These are phyloP conservation scores for Otolemur crassicaudatus DNA, from an alignment of 2,797 vertebrate species.

Conservation along the genomic window DNA sequence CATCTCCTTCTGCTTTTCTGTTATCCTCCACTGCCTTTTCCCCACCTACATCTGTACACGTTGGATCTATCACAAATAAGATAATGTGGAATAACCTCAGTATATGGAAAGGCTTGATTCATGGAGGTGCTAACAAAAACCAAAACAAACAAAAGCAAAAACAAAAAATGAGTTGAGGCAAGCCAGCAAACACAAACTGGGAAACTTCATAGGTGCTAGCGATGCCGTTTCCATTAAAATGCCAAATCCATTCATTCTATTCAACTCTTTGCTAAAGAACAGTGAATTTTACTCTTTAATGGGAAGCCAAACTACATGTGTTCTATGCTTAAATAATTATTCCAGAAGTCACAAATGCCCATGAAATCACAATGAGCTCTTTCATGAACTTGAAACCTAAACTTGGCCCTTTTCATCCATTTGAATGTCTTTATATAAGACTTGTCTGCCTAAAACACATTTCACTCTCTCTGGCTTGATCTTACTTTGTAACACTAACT, in stretches of 20 bases:
- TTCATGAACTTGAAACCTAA: background rate
- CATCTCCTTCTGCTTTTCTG: background rate
- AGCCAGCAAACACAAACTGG: background rate
- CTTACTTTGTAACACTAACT: background rate
- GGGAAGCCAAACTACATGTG: background rate
- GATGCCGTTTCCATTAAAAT: background rate
- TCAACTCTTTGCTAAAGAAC: conserved; percentile 2
- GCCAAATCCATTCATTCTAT: background rate
- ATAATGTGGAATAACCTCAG: background rate
- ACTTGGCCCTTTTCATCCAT: conserved; percentile 21
- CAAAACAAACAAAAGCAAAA: background rate
- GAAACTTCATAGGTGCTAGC: background rate
- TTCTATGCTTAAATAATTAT: conserved; percentile 21
- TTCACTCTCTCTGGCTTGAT: background rate
- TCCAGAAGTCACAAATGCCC: conserved; percentile 2
- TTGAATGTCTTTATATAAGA: background rate
- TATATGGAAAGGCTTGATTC: background rate
- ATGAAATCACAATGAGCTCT: background rate
- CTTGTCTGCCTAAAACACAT: background rate
- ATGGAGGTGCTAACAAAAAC: background rate
- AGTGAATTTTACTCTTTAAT: conserved; percentile 24
- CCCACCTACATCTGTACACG: background rate
- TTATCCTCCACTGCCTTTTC: background rate
- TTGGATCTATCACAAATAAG: background rate
- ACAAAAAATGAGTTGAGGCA: background rate